Conservation (phyloP, 2,797 vertebrate genomes). For the Pangasius mekongensis region DNA sequence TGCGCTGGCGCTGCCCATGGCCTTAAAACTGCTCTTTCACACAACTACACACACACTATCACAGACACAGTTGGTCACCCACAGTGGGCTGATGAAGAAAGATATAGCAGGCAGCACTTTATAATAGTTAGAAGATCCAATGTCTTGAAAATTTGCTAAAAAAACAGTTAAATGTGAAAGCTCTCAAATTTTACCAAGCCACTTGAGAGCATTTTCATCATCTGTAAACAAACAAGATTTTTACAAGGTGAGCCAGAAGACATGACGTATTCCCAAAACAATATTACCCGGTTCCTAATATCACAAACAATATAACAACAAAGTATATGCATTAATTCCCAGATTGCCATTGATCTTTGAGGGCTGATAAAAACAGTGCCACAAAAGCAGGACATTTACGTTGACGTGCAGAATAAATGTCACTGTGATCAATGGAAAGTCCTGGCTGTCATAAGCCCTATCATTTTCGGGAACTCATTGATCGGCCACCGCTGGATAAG, state of each 20-base stretch:
- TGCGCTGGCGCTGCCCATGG: conserved; percentile 58
- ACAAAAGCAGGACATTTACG: conserved; percentile 83
- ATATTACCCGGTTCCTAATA: background rate
- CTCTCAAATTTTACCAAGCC: conserved; percentile 64
- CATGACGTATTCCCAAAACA: conserved; percentile 11
- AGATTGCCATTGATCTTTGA: conserved; percentile 68
- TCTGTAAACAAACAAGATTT: conserved; percentile 67
- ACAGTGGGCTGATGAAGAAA: background rate
- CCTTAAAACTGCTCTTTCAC: conserved; percentile 45
- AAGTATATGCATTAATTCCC: conserved; percentile 44
- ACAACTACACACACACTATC: conserved; percentile 32
- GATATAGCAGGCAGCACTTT: background rate
- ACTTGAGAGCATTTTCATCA: conserved; percentile 65
- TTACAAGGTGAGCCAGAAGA: conserved; percentile 67
- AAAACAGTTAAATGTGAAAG: background rate
- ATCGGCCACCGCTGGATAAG: conserved; percentile 76
- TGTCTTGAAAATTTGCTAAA: background rate
- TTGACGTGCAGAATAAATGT: conserved; percentile 88
- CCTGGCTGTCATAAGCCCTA: conserved; percentile 82
- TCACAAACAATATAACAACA: background rate
- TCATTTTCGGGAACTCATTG: conserved; percentile 80
- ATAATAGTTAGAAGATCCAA: background rate
- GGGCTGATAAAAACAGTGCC: conserved; percentile 82
- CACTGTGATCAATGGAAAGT: conserved; percentile 87
- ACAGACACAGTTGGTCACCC: background rate